These are phyloP conservation scores for Clamator glandarius DNA, from an alignment of 2,797 vertebrate genomes.

Conservation along the genomic window DNA sequence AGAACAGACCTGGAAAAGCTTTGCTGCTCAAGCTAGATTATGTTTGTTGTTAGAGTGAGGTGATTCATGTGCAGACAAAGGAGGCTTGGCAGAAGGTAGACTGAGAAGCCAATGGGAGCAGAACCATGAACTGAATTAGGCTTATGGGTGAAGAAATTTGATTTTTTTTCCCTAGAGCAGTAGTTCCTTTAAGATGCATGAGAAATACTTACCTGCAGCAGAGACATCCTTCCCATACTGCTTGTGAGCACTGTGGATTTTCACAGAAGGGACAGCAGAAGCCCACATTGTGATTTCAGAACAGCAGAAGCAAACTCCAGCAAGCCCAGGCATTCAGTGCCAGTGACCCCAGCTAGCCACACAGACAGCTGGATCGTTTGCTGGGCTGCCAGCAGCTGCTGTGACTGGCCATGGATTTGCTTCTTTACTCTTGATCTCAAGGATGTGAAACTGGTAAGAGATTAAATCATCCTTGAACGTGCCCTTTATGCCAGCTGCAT, in stretches of 20 bases:
- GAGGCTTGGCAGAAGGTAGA: not conserved
- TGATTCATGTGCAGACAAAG: not conserved
- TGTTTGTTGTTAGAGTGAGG: too few relatives aligned
- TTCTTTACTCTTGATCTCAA: not conserved
- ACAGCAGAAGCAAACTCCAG: not conserved
- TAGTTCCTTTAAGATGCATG: not conserved
- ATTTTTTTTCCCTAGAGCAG: not conserved
- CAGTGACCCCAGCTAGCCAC: not conserved
- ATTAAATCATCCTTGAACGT: not conserved
- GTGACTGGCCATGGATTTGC: not conserved
- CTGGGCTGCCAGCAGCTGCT: not conserved
- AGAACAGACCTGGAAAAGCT: not conserved
- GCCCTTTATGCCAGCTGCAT: fast-evolving
- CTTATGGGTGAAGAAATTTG: fast-evolving
- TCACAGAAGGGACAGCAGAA: not conserved
- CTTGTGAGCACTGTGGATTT: not conserved
- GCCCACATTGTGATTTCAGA: fast-evolving
- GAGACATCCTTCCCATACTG: fast-evolving
- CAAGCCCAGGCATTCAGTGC: not conserved
- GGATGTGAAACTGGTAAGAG: not conserved
- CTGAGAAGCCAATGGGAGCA: not conserved
- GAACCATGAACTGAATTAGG: not conserved
- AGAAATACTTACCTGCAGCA: not conserved
- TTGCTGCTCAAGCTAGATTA: not conserved
- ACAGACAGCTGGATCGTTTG: fast-evolving